phyloP scores from a whole-genome alignment of 2,113 vertebrate species.

The Ivindomyrus marchei region DNA sequence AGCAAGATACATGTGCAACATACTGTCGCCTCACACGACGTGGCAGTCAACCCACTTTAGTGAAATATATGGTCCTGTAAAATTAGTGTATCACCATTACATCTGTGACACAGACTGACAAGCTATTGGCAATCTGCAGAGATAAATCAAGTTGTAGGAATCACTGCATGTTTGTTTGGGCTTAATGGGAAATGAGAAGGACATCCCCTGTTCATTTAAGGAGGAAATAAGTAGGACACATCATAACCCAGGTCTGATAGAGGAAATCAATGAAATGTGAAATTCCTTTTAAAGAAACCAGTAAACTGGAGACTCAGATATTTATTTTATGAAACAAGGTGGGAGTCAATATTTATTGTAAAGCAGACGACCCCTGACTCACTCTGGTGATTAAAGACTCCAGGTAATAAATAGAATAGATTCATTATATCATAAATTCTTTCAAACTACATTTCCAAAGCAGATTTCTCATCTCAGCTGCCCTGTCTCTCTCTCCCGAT shows the following conservation, averaged over 20 bases:
- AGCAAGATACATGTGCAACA: neutral
- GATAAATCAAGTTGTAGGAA: neutral
- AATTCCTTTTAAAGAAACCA: neutral
- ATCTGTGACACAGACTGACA: neutral
- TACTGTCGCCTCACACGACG: neutral
- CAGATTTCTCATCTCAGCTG: neutral
- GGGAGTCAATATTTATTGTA: conserved; percentile 1
- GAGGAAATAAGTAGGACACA: neutral
- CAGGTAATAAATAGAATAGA: neutral
- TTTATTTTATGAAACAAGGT: conserved; percentile 2
- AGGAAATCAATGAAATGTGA: neutral
- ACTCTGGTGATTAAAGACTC: neutral
- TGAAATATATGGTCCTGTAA: neutral
- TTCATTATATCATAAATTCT: conserved; percentile 1
- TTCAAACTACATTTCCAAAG: neutral
- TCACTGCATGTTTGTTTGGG: neutral
- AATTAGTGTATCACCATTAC: neutral
- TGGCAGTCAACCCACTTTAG: neutral
- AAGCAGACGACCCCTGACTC: neutral
- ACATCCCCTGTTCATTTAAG: conserved; percentile 7
- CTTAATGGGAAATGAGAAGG: neutral
- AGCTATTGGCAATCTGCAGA: neutral
- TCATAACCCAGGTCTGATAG: neutral
- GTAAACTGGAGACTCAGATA: neutral
- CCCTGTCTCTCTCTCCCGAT: neutral